Conservation (phyloP, 2,888 invertebrate genomes). For the Stenodema calcarata region DNA sequence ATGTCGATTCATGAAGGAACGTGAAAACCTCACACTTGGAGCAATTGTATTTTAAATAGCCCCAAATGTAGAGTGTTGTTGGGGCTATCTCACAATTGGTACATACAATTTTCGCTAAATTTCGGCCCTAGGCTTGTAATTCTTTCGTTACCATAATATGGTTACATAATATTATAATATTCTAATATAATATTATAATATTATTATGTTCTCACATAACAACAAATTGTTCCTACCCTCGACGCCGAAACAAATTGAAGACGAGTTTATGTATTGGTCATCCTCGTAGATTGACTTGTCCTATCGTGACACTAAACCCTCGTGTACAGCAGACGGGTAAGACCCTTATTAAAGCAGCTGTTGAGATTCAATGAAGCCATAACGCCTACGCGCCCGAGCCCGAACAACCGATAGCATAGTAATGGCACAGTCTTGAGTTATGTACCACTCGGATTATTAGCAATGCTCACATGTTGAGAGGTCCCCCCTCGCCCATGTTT, state of each 20-base stretch:
- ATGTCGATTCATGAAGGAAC: too few species aligned
- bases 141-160: too few species aligned
- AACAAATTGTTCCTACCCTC: neutral
- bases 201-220: too few species aligned
- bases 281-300: neutral
- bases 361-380: conserved; percentile 10
- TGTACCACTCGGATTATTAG: conserved; percentile 11
- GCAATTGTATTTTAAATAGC: too few species aligned
- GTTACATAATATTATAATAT: too few species aligned
- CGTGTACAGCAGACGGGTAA: neutral
- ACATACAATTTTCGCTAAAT: too few species aligned
- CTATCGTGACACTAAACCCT: neutral
- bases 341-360: neutral
- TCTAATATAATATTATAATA: too few species aligned
- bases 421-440: neutral
- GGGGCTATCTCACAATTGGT: too few species aligned
- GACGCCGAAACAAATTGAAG: neutral
- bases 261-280: neutral
- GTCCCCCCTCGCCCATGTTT: neutral
- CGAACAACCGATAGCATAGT: conserved; percentile 19
- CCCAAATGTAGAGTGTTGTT: too few species aligned
- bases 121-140: too few species aligned
- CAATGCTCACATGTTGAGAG: neutral
- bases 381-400: neutral
- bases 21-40: too few species aligned